Percentiles rank a stretch among this genome's conserved stretches.
These are phyloP conservation scores for Drosophila prolongata DNA, from an alignment of 2,888 invertebrate species.

Conservation along the genomic window DNA sequence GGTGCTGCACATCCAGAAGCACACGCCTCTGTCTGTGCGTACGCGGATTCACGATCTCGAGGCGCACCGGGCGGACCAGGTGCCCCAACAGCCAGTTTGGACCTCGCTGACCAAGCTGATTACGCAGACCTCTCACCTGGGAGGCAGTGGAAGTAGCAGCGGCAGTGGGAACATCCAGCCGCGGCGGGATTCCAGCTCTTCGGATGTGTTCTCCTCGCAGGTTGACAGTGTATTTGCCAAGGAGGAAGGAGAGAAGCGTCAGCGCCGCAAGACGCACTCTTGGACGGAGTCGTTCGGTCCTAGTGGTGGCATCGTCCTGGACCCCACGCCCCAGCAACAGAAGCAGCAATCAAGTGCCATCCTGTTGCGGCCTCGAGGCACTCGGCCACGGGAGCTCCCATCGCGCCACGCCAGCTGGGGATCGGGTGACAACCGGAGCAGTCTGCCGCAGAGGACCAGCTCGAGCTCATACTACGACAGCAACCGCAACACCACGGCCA, in stretches of 20 bases:
- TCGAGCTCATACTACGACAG: slow-evolving; percentile 90
- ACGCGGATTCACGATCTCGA: slow-evolving; percentile 91
- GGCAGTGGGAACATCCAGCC: slow-evolving; percentile 18
- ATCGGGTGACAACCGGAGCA: slow-evolving; percentile 88
- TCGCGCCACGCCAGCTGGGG: slow-evolving; percentile 94
- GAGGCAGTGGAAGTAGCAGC: slow-evolving; percentile 5
- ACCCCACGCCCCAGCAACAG: slow-evolving; percentile 40
- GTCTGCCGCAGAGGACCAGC: slow-evolving; percentile 88
- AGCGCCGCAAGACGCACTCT: slow-evolving; percentile 82
- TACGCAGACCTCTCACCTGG: slow-evolving; percentile 81
- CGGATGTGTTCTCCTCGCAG: slow-evolving; percentile 89
- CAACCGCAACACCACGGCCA: slow-evolving; percentile 82
- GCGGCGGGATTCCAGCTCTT: slow-evolving; percentile 72
- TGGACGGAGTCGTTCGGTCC: slow-evolving; percentile 81
- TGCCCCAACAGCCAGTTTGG: slow-evolving; percentile 80
- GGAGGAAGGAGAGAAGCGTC: slow-evolving; percentile 85
- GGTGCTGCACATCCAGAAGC: slow-evolving; percentile 92
- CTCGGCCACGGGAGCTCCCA: slow-evolving; percentile 86
- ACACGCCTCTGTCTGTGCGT: slow-evolving; percentile 87
- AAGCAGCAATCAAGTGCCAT: slow-evolving; percentile 43
- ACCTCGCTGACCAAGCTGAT: slow-evolving; percentile 83
- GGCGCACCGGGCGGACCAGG: slow-evolving; percentile 82
- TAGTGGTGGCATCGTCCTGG: slow-evolving; percentile 75
- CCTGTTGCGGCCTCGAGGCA: slow-evolving; percentile 79
- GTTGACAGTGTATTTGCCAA: slow-evolving; percentile 90